A percentile compares a stretch with the other conserved stretches of the same genome.
Conservation (phyloP, 2,888 invertebrate genomes). For the Artemia sinica region DNA sequence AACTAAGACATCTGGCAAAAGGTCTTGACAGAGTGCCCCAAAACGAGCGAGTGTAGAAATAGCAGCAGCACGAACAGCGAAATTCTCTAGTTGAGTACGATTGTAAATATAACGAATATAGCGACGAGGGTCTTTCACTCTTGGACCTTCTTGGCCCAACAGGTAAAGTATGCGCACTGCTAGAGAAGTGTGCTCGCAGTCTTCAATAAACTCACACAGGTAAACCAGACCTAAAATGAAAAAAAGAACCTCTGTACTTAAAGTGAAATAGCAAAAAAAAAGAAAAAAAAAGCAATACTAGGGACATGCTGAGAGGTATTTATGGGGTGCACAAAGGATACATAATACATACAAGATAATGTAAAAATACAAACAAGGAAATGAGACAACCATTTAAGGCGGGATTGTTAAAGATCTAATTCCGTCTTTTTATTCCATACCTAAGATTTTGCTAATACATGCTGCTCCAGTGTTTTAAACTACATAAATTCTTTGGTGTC, state of each 20-base stretch:
- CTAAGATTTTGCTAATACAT: too few relatives aligned
- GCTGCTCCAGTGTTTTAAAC: too few relatives aligned
- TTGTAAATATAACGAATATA: slow-evolving; percentile 49
- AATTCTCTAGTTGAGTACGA: slow-evolving; percentile 81
- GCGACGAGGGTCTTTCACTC: slow-evolving; percentile 74
- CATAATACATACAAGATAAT: too few relatives aligned
- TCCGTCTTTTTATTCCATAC: too few relatives aligned
- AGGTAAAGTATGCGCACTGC: slow-evolving; percentile 91
- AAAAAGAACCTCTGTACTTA: neutral
- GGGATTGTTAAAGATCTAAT: too few relatives aligned
- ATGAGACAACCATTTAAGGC: too few relatives aligned
- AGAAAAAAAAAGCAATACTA: too few relatives aligned
- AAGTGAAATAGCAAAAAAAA: too few relatives aligned
- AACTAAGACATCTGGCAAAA: slow-evolving; percentile 66
- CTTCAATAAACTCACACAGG: slow-evolving; percentile 97
- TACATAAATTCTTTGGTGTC: too few relatives aligned
- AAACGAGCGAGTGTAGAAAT: slow-evolving; percentile 95
- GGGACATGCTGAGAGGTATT: too few relatives aligned
- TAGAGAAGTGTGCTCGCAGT: slow-evolving; percentile 91
- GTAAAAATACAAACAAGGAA: too few relatives aligned
- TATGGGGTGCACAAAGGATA: too few relatives aligned
- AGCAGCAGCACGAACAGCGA: slow-evolving; percentile 87
- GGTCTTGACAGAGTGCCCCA: slow-evolving; percentile 78
- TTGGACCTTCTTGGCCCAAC: slow-evolving; percentile 88
- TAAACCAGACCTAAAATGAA: slow-evolving; percentile 51